Evolutionary conservation across 1,140 invertebrate species (phyloP), one percentile per base, ranked within the genome.

Genomic region (Cydia strobilella): DNA sequence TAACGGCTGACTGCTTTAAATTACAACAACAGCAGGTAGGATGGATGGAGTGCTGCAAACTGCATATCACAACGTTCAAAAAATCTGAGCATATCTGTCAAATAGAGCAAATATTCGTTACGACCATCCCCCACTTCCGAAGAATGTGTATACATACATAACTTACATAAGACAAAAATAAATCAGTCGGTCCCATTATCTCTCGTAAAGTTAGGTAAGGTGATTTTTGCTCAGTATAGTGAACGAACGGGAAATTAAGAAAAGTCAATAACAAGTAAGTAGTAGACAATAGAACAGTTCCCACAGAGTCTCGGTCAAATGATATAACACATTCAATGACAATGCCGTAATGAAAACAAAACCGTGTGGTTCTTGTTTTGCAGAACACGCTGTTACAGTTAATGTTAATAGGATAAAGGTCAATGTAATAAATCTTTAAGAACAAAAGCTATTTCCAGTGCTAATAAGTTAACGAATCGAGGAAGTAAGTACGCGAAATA

Each of bases 401-500:
- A 31, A 69, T 18, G n/a, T 18, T 69, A 42, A 10, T 39, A 35
- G 31, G n/a, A 35, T 31, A 27, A 35, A 69, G 65, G 65, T 69
- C 65, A 69, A 18, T 18, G 31, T 18, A 35, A 69, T 69, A 69
- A 69, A 69, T 4, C 1, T 31, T 35, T 31, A 0, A 66, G 6
- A 42, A 69, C 65, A 35, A 69, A 69, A 69, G 65, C 15, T 15
- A 35, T 69, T 69, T 35, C 5, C 65, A 20, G 15, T 69, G 18
- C 31, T 27, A 31, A 31, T 35, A 35, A 35, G n/a, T 35, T 69
- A 39, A 69, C n/a, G 15, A 66, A 66, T 69, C 7, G n/a, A 39
- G 65, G 65, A 69, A 69, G 25, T 66, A 66, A 66, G 27, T 9
- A 35, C 35, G 65, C 65, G 65, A 69, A 69, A 69, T 69, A 69